Conservation (phyloP, 2,113 vertebrate species). For the Bettongia penicillata region DNA sequence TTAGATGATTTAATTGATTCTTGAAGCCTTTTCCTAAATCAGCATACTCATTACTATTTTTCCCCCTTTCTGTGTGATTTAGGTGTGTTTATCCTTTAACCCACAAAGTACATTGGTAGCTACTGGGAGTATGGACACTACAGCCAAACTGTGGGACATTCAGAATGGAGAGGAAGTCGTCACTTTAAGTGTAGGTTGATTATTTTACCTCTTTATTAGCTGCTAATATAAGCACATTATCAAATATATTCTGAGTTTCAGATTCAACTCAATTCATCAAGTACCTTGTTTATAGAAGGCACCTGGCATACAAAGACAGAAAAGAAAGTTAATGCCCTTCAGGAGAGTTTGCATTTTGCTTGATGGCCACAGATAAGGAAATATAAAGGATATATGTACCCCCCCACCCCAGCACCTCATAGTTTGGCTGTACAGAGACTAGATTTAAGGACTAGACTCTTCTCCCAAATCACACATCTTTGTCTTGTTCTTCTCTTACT, state of each 20-base stretch:
- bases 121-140: conserved; percentile 96
- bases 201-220: conserved; percentile 16
- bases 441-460: background rate
- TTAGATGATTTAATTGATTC: background rate
- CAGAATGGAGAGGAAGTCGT: conserved; percentile 91
- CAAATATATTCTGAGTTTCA: background rate
- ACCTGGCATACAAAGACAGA: background rate
- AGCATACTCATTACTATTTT: background rate
- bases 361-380: background rate
- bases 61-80: conserved; percentile 57
- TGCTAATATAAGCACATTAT: background rate
- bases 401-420: background rate
- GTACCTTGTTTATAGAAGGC: background rate
- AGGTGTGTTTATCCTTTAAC: conserved; percentile 97
- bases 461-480: background rate
- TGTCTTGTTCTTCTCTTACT: background rate
- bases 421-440: background rate
- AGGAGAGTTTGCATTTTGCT: background rate
- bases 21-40: background rate
- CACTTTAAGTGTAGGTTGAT: conserved; percentile 86
- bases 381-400: background rate
- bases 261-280: background rate
- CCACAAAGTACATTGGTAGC: conserved; percentile 95
- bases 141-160: conserved; percentile 93
- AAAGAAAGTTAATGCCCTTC: background rate